Evolutionary conservation across 92 coral and sea anemone genomes (phyloP).

Genomic region (Umimayanthus chanpuru): DNA sequence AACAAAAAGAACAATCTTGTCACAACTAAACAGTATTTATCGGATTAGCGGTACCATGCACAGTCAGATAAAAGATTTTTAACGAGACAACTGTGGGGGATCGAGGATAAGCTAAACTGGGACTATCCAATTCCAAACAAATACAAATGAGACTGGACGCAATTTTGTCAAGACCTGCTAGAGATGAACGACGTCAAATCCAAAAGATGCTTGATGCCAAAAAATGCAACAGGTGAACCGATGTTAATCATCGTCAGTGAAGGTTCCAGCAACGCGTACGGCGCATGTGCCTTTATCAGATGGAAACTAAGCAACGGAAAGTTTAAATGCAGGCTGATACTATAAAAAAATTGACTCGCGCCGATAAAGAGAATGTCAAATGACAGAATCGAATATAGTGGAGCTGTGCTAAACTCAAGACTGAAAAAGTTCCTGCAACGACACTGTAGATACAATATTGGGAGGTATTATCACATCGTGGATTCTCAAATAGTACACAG

Average conservation of each 20-base stretch:
- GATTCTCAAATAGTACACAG: conserved; percentile 58
- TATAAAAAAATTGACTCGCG: too few species aligned
- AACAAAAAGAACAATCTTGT: too few species aligned
- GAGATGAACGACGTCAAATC: conserved; percentile 45
- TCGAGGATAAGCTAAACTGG: conserved; percentile 39
- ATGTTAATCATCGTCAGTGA: conserved; percentile 57
- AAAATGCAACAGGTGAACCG: conserved; percentile 46
- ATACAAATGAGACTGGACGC: background rate
- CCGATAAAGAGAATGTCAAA: too few species aligned
- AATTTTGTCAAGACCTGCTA: too few species aligned
- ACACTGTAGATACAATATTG: too few species aligned
- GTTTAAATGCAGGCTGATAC: too few species aligned
- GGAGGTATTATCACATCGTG: conserved; percentile 32
- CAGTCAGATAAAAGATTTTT: conserved; percentile 53
- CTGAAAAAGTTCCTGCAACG: background rate
- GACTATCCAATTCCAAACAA: conserved; percentile 52
- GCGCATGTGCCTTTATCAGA: conserved; percentile 59
- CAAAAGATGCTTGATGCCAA: conserved; percentile 57
- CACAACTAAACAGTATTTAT: too few species aligned
- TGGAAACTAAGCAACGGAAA: conserved; percentile 2
- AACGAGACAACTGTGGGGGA: conserved; percentile 60
- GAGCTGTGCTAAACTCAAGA: too few species aligned
- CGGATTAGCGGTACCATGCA: background rate
- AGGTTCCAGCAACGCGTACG: conserved; percentile 60
- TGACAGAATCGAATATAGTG: too few species aligned